These are phyloP conservation scores for Acleris literana DNA, from an alignment of 2,888 invertebrate species.

Conservation along the genomic window DNA sequence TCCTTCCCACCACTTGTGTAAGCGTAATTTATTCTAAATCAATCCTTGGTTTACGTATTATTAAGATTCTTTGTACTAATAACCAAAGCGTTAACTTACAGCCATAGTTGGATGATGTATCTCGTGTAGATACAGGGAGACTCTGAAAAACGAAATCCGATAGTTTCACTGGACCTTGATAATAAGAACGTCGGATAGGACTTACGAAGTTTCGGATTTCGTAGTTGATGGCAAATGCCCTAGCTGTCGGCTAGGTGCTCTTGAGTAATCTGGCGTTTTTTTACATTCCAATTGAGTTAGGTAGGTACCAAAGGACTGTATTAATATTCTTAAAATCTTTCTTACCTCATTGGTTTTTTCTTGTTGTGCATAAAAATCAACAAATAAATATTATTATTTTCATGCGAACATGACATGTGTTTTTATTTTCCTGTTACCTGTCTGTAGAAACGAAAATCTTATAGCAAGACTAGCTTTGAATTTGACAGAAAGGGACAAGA, in stretches of 20 bases:
- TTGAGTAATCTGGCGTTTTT: constrained; percentile 1
- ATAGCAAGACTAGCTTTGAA: too few species aligned
- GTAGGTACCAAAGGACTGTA: constrained; percentile 34
- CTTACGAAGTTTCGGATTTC: not conserved
- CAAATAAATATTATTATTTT: constrained; percentile 32
- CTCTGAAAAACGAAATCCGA: not conserved
- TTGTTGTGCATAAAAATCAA: constrained; percentile 30
- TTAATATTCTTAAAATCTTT: constrained; percentile 25
- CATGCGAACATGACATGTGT: constrained; percentile 5
- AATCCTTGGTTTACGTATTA: constrained; percentile 33
- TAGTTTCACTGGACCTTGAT: not conserved
- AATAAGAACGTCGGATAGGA: not conserved
- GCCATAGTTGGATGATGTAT: constrained; percentile 25
- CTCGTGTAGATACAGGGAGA: constrained; percentile 5
- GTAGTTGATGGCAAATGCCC: not conserved
- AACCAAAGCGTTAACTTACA: constrained; percentile 33
- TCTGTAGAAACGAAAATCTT: too few species aligned
- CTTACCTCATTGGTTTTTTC: constrained; percentile 32
- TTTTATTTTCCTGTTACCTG: constrained; percentile 19
- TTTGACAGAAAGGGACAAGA: too few species aligned
- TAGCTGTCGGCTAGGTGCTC: not conserved
- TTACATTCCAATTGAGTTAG: constrained; percentile 36
- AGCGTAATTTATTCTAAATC: constrained; percentile 36
- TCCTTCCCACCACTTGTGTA: constrained; percentile 37
- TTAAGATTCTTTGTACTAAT: constrained; percentile 36